These are phyloP conservation scores for Enteromius fasciolatus DNA, from an alignment of 2,797 vertebrate genomes.

Conservation along the genomic window DNA sequence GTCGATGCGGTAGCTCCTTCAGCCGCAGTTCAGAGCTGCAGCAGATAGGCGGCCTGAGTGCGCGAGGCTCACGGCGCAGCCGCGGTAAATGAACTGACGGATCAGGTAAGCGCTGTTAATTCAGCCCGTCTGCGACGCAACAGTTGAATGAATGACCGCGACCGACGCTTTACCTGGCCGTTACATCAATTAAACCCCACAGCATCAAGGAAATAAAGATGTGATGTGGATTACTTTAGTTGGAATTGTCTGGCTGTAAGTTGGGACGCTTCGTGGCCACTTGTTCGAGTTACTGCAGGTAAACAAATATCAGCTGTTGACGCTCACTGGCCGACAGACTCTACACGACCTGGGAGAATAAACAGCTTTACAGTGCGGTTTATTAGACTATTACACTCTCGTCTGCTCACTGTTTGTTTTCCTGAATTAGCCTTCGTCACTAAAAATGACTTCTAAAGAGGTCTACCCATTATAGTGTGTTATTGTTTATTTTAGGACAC, in stretches of 20 bases:
- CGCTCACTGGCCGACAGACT: not conserved
- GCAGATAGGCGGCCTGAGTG: conserved; percentile 57
- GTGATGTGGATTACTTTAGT: not conserved
- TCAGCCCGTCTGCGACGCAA: conserved; percentile 45
- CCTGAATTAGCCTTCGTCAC: not conserved
- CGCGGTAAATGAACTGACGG: conserved; percentile 70
- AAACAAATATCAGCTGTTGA: conserved; percentile 12
- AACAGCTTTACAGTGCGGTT: conserved; percentile 14
- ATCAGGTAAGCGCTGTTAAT: conserved; percentile 71
- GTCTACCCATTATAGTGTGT: not conserved
- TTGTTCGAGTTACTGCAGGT: conserved; percentile 23
- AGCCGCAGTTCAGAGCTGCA: conserved; percentile 36
- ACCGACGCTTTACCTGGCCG: not conserved
- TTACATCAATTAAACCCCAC: not conserved
- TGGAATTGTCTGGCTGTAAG: not conserved
- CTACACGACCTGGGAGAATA: not conserved
- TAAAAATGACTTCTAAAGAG: not conserved
- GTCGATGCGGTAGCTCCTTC: not conserved
- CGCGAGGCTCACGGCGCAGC: conserved; percentile 35
- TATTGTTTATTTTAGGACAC: not conserved
- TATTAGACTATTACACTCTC: not conserved
- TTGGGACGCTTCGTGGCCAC: not conserved
- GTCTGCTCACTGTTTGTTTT: not conserved
- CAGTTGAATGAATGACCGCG: conserved; percentile 67
- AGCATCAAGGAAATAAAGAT: conserved; percentile 9